Percentiles rank a stretch among this genome's conserved stretches.
Conservation (phyloP, 2,797 vertebrate species). For the Phrynocephalus forsythii region DNA sequence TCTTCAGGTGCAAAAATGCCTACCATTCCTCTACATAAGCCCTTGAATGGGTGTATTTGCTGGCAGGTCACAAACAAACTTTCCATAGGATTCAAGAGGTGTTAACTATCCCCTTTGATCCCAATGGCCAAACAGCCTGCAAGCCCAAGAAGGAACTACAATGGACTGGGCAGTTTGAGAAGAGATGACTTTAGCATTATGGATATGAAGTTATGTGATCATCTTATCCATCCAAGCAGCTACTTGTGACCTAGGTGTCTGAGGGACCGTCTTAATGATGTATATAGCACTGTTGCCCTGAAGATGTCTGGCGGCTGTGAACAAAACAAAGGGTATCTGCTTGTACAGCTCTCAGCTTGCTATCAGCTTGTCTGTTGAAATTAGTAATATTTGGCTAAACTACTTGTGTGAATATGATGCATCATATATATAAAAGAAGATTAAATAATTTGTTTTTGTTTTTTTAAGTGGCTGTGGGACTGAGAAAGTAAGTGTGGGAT, state of each 20-base stretch:
- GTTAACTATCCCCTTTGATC: conserved; percentile 8
- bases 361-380: background rate
- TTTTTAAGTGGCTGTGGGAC: too few species aligned
- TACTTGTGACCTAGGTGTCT: background rate
- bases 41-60: background rate
- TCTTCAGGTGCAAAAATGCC: background rate
- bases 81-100: background rate
- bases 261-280: background rate
- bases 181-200: background rate
- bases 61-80: background rate
- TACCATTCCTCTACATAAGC: background rate
- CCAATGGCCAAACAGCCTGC: background rate
- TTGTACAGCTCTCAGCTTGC: background rate
- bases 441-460: too few species aligned
- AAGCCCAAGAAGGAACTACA: background rate
- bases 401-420: background rate
- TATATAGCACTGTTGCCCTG: background rate
- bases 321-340: background rate
- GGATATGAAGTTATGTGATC: background rate
- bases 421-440: too few species aligned
- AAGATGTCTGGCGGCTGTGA: background rate
- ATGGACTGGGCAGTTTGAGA: background rate
- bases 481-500: background rate
- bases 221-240: background rate
- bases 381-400: background rate